A percentile compares a stretch with the other conserved stretches of the same genome.
These are phyloP conservation scores for Drosophila equinoxialis DNA, from an alignment of 1,140 invertebrate genomes.

Conservation along the genomic window DNA sequence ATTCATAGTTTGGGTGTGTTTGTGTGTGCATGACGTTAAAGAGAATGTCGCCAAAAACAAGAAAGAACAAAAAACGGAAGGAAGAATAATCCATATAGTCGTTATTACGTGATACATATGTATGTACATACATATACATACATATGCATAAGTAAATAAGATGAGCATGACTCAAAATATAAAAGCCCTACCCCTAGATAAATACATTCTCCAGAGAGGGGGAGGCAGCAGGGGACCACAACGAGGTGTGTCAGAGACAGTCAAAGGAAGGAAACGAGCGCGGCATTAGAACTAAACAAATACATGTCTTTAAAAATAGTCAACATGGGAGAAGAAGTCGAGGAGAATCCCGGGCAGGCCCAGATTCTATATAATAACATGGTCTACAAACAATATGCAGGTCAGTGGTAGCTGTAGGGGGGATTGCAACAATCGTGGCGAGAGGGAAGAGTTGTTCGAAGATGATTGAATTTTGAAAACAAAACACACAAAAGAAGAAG, in stretches of 20 bases:
- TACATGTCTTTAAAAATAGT: conserved; percentile 69
- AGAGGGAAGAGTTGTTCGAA: conserved; percentile 6
- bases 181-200: conserved; percentile 3
- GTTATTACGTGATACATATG: conserved; percentile 32
- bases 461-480: conserved; percentile 41
- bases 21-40: conserved; percentile 54
- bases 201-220: conserved; percentile 10
- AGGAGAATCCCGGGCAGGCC: conserved; percentile 60
- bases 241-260: conserved; percentile 44
- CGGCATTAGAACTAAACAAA: conserved; percentile 51
- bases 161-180: conserved; percentile 64
- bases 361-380: conserved; percentile 38
- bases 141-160: conserved; percentile 34
- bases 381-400: conserved; percentile 42
- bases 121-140: neutral
- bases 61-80: conserved; percentile 41
- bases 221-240: conserved; percentile 29
- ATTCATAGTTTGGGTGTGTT: conserved; percentile 19
- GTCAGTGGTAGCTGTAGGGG: conserved; percentile 40
- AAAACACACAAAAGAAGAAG: conserved; percentile 50
- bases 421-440: neutral
- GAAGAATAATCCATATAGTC: conserved; percentile 48
- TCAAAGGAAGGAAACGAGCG: conserved; percentile 23
- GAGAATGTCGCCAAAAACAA: conserved; percentile 30
- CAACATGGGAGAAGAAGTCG: conserved; percentile 12